Percentiles rank a stretch among this genome's conserved stretches.
phyloP scores from a whole-genome alignment of 2,797 vertebrate species.

The Cygnus olor region DNA sequence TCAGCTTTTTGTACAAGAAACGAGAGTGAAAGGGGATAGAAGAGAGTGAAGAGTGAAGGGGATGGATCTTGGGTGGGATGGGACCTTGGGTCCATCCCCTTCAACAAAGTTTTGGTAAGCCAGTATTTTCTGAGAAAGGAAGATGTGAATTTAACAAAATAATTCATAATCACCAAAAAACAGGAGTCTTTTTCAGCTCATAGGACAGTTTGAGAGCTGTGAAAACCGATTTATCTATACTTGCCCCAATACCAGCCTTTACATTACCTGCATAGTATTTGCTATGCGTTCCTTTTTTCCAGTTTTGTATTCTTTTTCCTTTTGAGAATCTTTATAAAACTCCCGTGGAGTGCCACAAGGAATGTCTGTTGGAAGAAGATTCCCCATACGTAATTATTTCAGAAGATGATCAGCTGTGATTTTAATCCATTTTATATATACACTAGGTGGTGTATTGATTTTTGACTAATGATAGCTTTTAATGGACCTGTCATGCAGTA shows the following conservation, averaged over 20 bases:
- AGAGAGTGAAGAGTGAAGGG: too few species aligned
- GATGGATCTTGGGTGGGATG: too few species aligned
- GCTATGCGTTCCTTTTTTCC: background rate
- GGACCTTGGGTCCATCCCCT: background rate
- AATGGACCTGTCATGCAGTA: conserved; percentile 44
- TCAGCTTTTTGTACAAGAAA: background rate
- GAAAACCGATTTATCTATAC: background rate
- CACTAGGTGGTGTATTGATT: conserved; percentile 36
- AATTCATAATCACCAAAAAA: background rate
- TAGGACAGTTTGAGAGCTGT: background rate
- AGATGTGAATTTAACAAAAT: background rate
- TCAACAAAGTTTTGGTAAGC: background rate
- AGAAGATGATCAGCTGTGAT: conserved; percentile 25
- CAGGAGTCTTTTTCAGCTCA: background rate
- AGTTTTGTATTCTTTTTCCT: background rate
- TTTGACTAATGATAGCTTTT: conserved; percentile 51
- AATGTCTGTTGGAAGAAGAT: background rate
- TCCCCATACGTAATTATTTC: background rate
- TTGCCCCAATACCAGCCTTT: background rate
- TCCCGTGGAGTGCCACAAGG: background rate
- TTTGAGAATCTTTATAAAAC: background rate
- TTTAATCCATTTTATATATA: conserved; percentile 39
- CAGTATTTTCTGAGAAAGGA: background rate
- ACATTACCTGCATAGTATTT: background rate
- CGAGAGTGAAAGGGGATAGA: rapidly evolving